Conservation (phyloP, 2,797 vertebrate species). For the Cirrhinus mrigala region DNA sequence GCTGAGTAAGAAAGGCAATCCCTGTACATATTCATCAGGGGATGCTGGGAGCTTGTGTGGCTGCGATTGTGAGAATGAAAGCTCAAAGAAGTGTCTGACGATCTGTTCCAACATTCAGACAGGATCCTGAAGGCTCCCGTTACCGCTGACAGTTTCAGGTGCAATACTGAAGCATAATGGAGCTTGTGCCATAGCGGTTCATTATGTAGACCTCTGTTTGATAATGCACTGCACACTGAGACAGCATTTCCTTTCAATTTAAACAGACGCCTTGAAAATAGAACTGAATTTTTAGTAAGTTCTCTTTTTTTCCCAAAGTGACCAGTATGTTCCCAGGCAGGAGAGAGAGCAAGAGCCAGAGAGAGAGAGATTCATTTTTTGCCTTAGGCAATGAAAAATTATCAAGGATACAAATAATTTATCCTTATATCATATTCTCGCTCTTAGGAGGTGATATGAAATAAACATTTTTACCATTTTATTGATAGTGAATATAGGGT, state of each 20-base stretch:
- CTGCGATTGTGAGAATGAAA: slow-evolving; percentile 33
- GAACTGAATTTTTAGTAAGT: neutral
- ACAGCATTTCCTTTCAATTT: neutral
- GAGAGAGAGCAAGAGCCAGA: neutral
- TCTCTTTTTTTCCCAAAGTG: slow-evolving; percentile 15
- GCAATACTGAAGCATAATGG: slow-evolving; percentile 19
- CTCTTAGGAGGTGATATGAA: neutral
- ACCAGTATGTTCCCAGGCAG: neutral
- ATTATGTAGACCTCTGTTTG: slow-evolving; percentile 16
- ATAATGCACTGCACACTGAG: neutral
- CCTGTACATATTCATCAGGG: slow-evolving; percentile 39
- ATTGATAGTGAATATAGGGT: neutral
- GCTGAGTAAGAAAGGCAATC: slow-evolving; percentile 21
- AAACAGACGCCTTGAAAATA: neutral
- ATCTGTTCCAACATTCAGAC: slow-evolving; percentile 33
- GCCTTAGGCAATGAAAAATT: neutral
- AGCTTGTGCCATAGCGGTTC: neutral
- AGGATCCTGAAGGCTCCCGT: slow-evolving; percentile 6
- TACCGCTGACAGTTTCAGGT: slow-evolving; percentile 18
- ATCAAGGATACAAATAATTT: neutral
- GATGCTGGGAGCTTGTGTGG: slow-evolving; percentile 23
- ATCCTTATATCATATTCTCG: neutral
- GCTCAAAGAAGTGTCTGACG: slow-evolving; percentile 30
- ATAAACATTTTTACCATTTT: neutral
- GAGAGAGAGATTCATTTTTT: neutral